phyloP scores from a whole-genome alignment of 2,113 vertebrate genomes.

The Eudyptes chrysolophus region DNA sequence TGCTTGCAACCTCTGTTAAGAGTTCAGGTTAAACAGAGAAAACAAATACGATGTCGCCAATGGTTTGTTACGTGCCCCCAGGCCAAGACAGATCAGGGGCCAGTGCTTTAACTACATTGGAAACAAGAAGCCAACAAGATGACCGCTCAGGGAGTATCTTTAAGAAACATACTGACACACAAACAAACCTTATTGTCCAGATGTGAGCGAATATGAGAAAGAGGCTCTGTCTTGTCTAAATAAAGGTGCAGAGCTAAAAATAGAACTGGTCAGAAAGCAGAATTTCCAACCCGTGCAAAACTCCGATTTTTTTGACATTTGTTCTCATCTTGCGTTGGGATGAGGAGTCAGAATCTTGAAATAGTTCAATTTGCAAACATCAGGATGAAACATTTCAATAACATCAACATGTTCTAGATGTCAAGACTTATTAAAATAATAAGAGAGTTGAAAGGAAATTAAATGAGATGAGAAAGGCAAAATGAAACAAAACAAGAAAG shows the following conservation, averaged over 20 bases:
- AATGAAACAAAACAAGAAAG: conserved; percentile 49
- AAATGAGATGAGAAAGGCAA: conserved; percentile 52
- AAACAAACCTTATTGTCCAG: not conserved
- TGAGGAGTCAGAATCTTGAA: conserved; percentile 1
- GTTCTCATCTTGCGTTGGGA: not conserved
- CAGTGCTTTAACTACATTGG: not conserved
- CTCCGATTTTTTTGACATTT: not conserved
- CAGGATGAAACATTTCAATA: conserved; percentile 42
- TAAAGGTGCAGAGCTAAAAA: not conserved
- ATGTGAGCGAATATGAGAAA: not conserved
- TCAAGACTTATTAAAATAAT: conserved; percentile 52
- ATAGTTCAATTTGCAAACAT: conserved; percentile 33
- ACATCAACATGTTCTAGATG: conserved; percentile 44
- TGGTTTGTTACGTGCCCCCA: not conserved
- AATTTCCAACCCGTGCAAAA: not conserved
- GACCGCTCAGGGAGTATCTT: not conserved
- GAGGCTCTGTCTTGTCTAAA: not conserved
- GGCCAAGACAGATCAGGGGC: not conserved
- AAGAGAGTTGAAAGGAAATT: conserved; percentile 53
- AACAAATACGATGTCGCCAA: not conserved
- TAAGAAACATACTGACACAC: not conserved
- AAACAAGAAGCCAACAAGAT: not conserved
- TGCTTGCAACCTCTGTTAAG: not conserved
- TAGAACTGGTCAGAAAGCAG: not conserved
- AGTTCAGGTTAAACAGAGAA: not conserved